These are phyloP conservation scores for Antigone vipio DNA, from an alignment of 2,113 vertebrate species.

Conservation along the genomic window DNA sequence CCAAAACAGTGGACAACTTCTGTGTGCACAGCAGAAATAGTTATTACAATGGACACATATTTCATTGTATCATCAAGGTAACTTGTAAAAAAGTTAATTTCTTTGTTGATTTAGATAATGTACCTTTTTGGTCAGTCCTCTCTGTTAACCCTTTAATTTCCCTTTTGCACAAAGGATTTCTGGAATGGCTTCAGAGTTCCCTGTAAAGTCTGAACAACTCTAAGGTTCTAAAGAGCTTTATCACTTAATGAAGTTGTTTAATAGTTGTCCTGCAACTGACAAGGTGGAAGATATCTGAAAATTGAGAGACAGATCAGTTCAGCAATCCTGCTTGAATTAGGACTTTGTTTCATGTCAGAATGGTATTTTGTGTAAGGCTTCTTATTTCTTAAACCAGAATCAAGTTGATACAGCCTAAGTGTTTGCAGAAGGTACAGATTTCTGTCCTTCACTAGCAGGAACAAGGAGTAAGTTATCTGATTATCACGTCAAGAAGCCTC, in stretches of 20 bases:
- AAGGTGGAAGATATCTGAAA: neutral
- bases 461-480: neutral
- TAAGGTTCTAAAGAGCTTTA: neutral
- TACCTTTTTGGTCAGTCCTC: neutral
- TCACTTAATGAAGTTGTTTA: neutral
- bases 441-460: neutral
- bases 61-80: constrained; percentile 98
- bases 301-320: neutral
- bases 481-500: neutral
- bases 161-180: neutral
- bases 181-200: neutral
- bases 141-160: neutral
- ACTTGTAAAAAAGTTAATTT: neutral
- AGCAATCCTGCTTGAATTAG: neutral
- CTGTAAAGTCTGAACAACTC: neutral
- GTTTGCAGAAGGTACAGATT: neutral
- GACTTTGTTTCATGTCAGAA: neutral
- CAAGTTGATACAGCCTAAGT: neutral
- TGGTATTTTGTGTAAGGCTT: neutral
- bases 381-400: neutral
- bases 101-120: neutral
- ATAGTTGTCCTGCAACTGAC: neutral
- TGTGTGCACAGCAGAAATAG: constrained; percentile 97
- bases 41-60: constrained; percentile 94
- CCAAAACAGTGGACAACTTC: constrained; percentile 99